Evolutionary conservation across 2,888 invertebrate species (phyloP).

Genomic region (Laothoe populi): DNA sequence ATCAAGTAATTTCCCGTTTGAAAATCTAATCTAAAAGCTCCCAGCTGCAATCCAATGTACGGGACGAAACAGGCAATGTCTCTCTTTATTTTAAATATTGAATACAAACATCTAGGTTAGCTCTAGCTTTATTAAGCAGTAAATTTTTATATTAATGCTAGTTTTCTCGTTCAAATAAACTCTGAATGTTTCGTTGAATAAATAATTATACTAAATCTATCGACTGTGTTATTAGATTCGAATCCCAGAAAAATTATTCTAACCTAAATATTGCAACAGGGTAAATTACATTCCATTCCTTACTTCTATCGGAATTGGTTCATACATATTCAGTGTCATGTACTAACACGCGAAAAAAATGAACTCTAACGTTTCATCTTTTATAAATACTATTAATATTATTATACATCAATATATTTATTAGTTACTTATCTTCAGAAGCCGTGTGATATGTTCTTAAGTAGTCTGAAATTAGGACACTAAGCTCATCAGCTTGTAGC

Average conservation of each 20-base stretch:
- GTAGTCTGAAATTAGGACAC: not conserved
- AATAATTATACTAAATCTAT: not conserved
- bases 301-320: not conserved
- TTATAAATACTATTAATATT: not conserved
- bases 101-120: not conserved
- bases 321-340: not conserved
- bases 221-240: slow-evolving; percentile 4
- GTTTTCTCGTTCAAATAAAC: not conserved
- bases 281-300: not conserved
- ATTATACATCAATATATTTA: not conserved
- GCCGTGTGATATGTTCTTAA: slow-evolving; percentile 1
- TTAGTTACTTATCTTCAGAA: slow-evolving; percentile 2
- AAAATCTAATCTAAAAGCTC: no score
- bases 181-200: not conserved
- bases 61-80: not conserved
- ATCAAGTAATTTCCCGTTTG: no score
- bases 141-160: not conserved
- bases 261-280: slow-evolving; percentile 6
- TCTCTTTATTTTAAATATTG: not conserved
- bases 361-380: not conserved
- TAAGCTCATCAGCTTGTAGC: slow-evolving; percentile 4
- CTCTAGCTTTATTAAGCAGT: not conserved
- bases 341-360: not conserved
- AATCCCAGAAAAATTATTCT: not conserved
- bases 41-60: no score